Conservation (phyloP, 2,113 vertebrate species). For the Synodontis membranacea region DNA sequence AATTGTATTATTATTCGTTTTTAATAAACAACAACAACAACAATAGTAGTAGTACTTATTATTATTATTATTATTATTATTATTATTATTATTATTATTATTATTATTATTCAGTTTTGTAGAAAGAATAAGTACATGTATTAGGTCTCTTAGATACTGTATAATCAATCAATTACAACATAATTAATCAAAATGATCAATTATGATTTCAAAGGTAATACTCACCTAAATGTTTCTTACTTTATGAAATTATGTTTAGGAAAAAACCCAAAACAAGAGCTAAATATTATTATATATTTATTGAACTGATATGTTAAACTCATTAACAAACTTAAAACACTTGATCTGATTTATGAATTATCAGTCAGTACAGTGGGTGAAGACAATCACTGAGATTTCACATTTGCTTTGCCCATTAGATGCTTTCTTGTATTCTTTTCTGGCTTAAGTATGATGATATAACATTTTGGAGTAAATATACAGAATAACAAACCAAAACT, state of each 20-base stretch:
- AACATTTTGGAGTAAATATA: conserved; percentile 74
- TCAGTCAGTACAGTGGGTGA: neutral
- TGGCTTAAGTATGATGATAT: conserved; percentile 70
- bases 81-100: neutral
- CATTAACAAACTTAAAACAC: neutral
- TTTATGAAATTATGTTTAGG: neutral
- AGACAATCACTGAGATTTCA: conserved; percentile 22
- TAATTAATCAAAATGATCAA: neutral
- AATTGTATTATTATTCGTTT: no score
- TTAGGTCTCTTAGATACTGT: neutral
- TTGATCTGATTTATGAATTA: neutral
- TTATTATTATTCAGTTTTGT: neutral
- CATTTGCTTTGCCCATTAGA: conserved; percentile 62
- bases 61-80: neutral
- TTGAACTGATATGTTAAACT: neutral
- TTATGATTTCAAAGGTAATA: neutral
- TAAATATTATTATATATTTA: neutral
- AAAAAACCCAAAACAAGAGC: neutral
- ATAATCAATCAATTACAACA: neutral
- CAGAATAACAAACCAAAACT: conserved; percentile 72
- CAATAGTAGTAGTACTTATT: no score
- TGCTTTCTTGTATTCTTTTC: conserved; percentile 70
- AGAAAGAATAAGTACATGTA: neutral
- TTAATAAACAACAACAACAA: no score
- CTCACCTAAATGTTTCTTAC: neutral